Percentiles rank a stretch among this genome's conserved stretches.
phyloP scores from a whole-genome alignment of 2,888 invertebrate genomes.

The Ophioninae sp. region DNA sequence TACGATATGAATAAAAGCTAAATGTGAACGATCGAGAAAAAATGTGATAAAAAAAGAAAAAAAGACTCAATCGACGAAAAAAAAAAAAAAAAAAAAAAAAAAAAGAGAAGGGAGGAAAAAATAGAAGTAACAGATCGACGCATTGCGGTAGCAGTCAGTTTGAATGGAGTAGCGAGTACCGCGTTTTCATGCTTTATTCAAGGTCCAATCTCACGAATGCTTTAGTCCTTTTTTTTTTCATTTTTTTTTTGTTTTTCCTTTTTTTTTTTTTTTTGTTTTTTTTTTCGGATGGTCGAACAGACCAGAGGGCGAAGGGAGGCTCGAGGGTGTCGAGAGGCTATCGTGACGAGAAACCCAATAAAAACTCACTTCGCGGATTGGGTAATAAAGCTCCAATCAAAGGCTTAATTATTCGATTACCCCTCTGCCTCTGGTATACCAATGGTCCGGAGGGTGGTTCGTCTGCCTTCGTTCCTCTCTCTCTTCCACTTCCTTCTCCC shows the following conservation, averaged over 20 bases:
- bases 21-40: conserved; percentile 29
- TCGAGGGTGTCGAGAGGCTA: conserved; percentile 59
- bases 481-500: neutral
- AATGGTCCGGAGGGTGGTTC: conserved; percentile 40
- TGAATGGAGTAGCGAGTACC: conserved; percentile 53
- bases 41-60: conserved; percentile 29
- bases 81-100: conserved; percentile 32
- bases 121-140: conserved; percentile 61
- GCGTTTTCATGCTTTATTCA: conserved; percentile 73
- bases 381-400: conserved; percentile 81
- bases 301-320: conserved; percentile 41
- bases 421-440: conserved; percentile 47
- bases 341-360: conserved; percentile 75
- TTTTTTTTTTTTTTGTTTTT: conserved; percentile 23
- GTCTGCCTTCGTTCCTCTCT: neutral
- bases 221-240: conserved; percentile 64
- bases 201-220: conserved; percentile 74
- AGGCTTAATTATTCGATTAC: conserved; percentile 81
- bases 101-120: neutral
- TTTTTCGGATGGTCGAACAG: conserved; percentile 71
- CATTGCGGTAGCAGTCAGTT: conserved; percentile 37
- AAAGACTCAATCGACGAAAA: conserved; percentile 7
- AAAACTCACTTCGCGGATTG: conserved; percentile 80
- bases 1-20: conserved; percentile 48
- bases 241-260: conserved; percentile 12